Evolutionary conservation across 2,113 vertebrate genomes (phyloP).

Genomic region (Pygoscelis adeliae): DNA sequence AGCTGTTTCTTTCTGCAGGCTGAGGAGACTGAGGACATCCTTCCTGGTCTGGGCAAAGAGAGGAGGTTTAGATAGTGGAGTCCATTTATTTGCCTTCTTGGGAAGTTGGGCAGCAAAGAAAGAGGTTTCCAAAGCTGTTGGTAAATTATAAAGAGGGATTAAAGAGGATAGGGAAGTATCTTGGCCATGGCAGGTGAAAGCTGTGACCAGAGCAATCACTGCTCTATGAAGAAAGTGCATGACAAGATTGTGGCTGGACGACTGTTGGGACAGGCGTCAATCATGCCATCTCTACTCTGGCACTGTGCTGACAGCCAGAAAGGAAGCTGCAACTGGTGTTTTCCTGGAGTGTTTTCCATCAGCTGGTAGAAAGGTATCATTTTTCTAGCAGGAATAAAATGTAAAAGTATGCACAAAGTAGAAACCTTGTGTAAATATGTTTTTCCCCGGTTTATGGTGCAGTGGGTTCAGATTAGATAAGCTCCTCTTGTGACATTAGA

Average conservation of each 20-base stretch:
- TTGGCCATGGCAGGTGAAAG: background rate
- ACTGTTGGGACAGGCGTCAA: background rate
- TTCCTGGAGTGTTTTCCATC: constrained; percentile 15
- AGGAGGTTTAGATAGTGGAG: background rate
- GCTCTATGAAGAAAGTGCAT: background rate
- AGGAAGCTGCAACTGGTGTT: background rate
- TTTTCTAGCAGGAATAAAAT: background rate
- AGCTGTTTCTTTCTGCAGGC: background rate
- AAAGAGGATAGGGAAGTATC: background rate
- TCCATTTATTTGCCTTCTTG: background rate
- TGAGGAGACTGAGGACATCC: background rate
- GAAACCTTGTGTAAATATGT: background rate
- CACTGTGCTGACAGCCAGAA: background rate
- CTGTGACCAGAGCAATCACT: background rate
- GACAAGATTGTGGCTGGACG: background rate
- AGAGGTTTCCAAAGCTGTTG: background rate
- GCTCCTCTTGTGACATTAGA: background rate
- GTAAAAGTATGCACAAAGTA: background rate
- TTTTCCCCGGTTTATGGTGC: background rate
- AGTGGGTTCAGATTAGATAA: background rate
- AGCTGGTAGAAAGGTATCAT: background rate
- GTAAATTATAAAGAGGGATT: background rate
- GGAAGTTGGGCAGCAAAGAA: background rate
- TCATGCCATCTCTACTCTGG: background rate
- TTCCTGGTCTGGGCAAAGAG: background rate